Evolutionary conservation across 1,140 invertebrate species (phyloP), one percentile per base, ranked within the genome.

Genomic region (Papilio polytes): DNA sequence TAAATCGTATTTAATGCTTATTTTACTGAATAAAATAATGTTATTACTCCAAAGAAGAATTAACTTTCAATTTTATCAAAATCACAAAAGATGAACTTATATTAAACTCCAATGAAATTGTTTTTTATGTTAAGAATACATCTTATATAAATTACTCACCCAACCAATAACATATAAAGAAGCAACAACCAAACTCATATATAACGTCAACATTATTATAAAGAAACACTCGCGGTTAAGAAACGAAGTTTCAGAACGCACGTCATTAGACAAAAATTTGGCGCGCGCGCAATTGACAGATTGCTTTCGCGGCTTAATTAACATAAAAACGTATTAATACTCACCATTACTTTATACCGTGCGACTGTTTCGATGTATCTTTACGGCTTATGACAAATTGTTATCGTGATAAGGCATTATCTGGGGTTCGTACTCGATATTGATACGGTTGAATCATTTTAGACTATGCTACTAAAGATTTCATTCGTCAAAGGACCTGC

Each of bases 371-470:
- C 76, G 70, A 83, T 83, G 80, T 86, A 85, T 70, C 63, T 70
- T 86, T 85, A 80, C 53, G 80, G 80, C 81, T 80, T 80, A 80
- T 20, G 79, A 80, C 76, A 63, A 79, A 79, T 59, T 59, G 78
- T 84, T 87, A 89, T 86, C 87, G 80, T 74, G 87, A 89, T 89
- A 89, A 85, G n/a, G 51, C 26, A n/a, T 70, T 87, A 89, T 87
- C 87, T 70, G 44, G 72, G 53, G 81, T 79, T 59, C 51, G 51
- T 76, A 59, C 41, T 26, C 59, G 31, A 20, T 78, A 59, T 66
- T 66, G 77, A 78, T 78, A 78, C 10, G 10, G 41, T 59, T 78
- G 59, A 78, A 78, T 78, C 77, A 78, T 20, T 78, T 56, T 31
- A 70, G 63, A 36, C 63, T 70, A 22, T 63, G 63, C 36, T 31